These are phyloP conservation scores for Rhingia campestris DNA, from an alignment of 2,888 invertebrate species.

Conservation along the genomic window DNA sequence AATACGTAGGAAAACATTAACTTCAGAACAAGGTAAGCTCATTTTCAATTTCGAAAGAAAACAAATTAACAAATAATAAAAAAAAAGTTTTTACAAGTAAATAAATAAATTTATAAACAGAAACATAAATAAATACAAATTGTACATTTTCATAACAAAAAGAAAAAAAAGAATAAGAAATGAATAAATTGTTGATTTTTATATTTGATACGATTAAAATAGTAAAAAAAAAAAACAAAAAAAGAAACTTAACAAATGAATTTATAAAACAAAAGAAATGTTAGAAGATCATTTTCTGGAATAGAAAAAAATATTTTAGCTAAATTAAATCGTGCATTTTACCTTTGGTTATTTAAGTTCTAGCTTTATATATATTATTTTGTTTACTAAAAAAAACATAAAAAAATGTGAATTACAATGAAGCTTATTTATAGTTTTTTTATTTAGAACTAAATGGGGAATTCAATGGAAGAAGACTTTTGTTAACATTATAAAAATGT, in stretches of 20 bases:
- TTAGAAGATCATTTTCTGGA: constrained; percentile 38
- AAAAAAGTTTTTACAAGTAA: constrained; percentile 57
- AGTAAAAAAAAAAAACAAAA: constrained; percentile 65
- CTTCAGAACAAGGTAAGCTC: constrained; percentile 77
- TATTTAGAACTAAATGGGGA: no score
- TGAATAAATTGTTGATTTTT: constrained; percentile 82
- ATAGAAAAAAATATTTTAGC: constrained; percentile 25
- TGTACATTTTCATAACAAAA: constrained; percentile 68
- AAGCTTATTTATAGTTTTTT: no score
- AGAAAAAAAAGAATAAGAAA: constrained; percentile 58
- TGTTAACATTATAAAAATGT: no score
- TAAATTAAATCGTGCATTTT: constrained; percentile 22
- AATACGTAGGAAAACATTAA: constrained; percentile 56
- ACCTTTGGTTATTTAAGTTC: constrained; percentile 10
- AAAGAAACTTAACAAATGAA: constrained; percentile 63
- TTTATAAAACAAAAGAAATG: constrained; percentile 39
- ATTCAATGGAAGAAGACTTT: no score
- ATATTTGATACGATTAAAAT: constrained; percentile 83
- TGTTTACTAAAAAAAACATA: not conserved
- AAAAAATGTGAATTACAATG: no score
- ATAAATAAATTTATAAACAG: constrained; percentile 57
- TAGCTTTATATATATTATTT: not conserved
- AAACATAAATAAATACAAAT: constrained; percentile 60
- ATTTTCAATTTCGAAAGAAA: constrained; percentile 78
- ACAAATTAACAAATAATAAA: constrained; percentile 59